Conservation (phyloP, 2,113 vertebrate species). For the Pleuronectes platessa region DNA sequence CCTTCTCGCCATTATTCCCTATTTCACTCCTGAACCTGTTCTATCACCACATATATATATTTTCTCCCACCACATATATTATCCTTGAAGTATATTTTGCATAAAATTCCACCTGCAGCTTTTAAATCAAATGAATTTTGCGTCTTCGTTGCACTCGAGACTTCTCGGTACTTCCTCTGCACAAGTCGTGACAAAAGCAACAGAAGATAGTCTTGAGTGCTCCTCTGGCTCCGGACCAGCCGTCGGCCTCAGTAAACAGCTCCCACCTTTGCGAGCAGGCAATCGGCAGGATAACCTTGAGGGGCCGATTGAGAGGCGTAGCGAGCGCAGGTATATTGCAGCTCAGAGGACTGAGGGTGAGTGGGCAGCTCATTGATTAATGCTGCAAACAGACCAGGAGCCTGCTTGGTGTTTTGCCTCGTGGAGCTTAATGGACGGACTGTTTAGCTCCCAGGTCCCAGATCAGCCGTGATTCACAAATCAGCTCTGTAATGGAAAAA, state of each 20-base stretch:
- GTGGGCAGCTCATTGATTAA: slow-evolving; percentile 61
- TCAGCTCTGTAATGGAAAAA: no score
- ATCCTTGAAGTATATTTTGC: no score
- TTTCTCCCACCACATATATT: no score
- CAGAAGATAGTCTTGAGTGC: slow-evolving; percentile 35
- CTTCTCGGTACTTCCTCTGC: slow-evolving; percentile 1
- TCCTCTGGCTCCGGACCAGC: slow-evolving; percentile 51
- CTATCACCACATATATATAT: no score
- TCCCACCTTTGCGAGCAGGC: slow-evolving; percentile 22
- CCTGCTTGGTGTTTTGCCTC: slow-evolving; percentile 48
- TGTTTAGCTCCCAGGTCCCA: slow-evolving; percentile 31
- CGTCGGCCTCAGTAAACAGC: slow-evolving; percentile 49
- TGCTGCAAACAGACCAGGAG: slow-evolving; percentile 44
- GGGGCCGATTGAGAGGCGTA: slow-evolving; percentile 41
- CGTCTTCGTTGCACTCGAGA: neutral
- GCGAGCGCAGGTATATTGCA: slow-evolving; percentile 26
- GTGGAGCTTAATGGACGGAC: slow-evolving; percentile 46
- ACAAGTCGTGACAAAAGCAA: slow-evolving; percentile 19
- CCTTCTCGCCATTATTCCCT: slow-evolving; percentile 18
- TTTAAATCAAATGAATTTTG: slow-evolving; percentile 11
- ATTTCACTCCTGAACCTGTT: neutral
- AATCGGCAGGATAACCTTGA: slow-evolving; percentile 63
- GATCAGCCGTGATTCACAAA: neutral
- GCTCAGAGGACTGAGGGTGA: slow-evolving; percentile 42
- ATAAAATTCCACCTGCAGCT: slow-evolving; percentile 2